phyloP scores from a whole-genome alignment of 2,888 invertebrate genomes.

The Scotopteryx bipunctaria region DNA sequence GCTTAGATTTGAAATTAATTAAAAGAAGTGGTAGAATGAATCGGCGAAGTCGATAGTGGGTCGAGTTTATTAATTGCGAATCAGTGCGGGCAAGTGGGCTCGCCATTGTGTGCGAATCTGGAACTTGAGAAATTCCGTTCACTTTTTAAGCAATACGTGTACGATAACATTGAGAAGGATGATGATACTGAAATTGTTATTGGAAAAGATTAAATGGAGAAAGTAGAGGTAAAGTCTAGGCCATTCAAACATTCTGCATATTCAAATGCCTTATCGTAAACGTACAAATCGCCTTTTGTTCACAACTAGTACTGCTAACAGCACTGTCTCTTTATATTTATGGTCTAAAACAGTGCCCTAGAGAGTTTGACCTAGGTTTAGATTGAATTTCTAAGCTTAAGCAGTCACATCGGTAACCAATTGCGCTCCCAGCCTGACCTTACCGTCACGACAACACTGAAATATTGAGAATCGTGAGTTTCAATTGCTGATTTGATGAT shows the following conservation, averaged over 20 bases:
- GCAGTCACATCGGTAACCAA: constrained; percentile 59
- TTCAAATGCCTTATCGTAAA: constrained; percentile 33
- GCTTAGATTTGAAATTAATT: constrained; percentile 70
- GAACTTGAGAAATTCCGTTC: constrained; percentile 73
- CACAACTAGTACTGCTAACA: constrained; percentile 40
- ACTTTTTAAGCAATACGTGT: constrained; percentile 60
- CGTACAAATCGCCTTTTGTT: constrained; percentile 43
- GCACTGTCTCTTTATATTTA: constrained; percentile 40
- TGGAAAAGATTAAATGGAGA: constrained; percentile 36
- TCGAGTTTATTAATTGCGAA: constrained; percentile 79
- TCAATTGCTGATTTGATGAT: constrained; percentile 46
- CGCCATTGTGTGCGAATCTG: constrained; percentile 72
- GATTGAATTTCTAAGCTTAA: constrained; percentile 63
- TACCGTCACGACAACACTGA: constrained; percentile 64
- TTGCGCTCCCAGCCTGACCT: constrained; percentile 64
- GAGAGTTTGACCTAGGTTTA: constrained; percentile 71
- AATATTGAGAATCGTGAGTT: constrained; percentile 62
- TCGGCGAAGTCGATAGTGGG: constrained; percentile 68
- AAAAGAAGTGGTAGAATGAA: constrained; percentile 63
- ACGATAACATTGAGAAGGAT: constrained; percentile 32
- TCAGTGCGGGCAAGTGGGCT: constrained; percentile 70
- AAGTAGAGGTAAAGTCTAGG: constrained; percentile 33
- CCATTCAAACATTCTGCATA: constrained; percentile 33
- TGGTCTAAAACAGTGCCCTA: constrained; percentile 52
- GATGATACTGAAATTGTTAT: constrained; percentile 34